Evolutionary conservation across 1,140 invertebrate species (phyloP), one percentile per base, ranked within the genome.

Genomic region (Araneus ventricosus): DNA sequence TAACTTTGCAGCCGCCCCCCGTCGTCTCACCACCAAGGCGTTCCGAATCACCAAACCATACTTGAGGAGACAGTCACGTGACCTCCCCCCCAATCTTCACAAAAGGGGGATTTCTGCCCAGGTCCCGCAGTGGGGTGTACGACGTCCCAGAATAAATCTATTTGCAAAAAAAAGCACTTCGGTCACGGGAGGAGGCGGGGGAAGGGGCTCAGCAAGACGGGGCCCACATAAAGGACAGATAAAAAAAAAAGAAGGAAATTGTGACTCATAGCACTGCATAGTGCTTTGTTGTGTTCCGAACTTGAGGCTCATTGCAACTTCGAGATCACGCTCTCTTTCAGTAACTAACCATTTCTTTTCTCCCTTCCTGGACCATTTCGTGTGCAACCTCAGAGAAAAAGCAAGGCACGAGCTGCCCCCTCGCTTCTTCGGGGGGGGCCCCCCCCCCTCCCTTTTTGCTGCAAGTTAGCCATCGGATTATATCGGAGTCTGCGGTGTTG

Each of bases 291-390:
- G 63, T 4, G 24, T n/a, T 17, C 39, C 34, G 45, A 41, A 14
- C n/a, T 52, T 67, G 37, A 92, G 90, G 90, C 75, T 92, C 90
- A 92, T 10, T 27, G 90, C 84, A 86, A 92, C 82, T 37, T 86
- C 10, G 17, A 57, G 63, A 86, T 41, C 80, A 39, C 59, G 61
- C n/a, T 37, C 41, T 27, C 27, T 52, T 85, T 17, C 63, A 67
- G 63, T 27, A 63, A 67, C 63, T 67, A 67, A 27, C 27, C 8
- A 67, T 67, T 30, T 67, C 30, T 37, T 75, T 34, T 17, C 30
- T 20, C 30, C 30, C 30, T 75, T 37, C 20, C 20, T 14, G 14
- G 27, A 34, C 14, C 70, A 34, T 75, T 22, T 37, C 34, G 30
- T 22, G 70, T 34, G 67, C 30, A 75, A 67, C 27, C 61, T 27